Evolutionary conservation across 2,113 vertebrate genomes (phyloP).

Genomic region (Poeciliopsis retropinna): DNA sequence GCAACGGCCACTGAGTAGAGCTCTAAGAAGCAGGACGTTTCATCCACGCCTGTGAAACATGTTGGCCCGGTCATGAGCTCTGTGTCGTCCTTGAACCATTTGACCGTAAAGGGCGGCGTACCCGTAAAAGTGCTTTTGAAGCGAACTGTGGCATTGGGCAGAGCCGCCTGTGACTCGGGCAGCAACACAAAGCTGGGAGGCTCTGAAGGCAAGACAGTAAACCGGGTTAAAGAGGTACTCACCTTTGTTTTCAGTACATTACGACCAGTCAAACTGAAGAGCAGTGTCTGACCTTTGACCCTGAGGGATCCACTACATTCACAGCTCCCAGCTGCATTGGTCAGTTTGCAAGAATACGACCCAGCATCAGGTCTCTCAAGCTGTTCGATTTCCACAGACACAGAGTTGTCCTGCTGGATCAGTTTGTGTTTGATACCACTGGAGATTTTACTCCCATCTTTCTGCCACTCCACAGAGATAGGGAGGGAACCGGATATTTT

Average conservation of each 20-base stretch:
- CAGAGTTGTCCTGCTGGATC: conserved; percentile 88
- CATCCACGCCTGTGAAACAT: conserved; percentile 92
- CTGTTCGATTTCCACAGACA: conserved; percentile 87
- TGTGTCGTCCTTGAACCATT: conserved; percentile 95
- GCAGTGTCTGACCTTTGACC: conserved; percentile 91
- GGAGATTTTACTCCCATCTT: conserved; percentile 89
- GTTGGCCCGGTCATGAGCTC: conserved; percentile 91
- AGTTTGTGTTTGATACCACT: conserved; percentile 91
- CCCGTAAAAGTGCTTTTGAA: conserved; percentile 93
- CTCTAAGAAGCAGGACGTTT: conserved; percentile 89
- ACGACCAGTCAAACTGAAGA: not conserved
- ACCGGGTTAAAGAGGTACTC: conserved; percentile 60
- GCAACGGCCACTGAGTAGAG: conserved; percentile 89
- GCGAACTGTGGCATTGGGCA: conserved; percentile 89
- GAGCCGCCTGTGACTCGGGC: conserved; percentile 87
- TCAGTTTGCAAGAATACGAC: conserved; percentile 90
- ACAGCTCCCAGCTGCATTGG: conserved; percentile 88
- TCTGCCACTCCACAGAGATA: conserved; percentile 92
- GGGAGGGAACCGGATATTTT: conserved; percentile 96
- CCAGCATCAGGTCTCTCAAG: conserved; percentile 89
- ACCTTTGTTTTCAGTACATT: conserved; percentile 21
- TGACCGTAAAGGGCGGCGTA: conserved; percentile 92
- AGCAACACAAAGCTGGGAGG: conserved; percentile 91
- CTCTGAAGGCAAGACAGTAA: conserved; percentile 79
- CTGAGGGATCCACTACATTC: conserved; percentile 87